Evolutionary conservation across 1,140 invertebrate genomes (phyloP), one percentile per base, ranked within the genome.

Genomic region (Pectinophora gossypiella): DNA sequence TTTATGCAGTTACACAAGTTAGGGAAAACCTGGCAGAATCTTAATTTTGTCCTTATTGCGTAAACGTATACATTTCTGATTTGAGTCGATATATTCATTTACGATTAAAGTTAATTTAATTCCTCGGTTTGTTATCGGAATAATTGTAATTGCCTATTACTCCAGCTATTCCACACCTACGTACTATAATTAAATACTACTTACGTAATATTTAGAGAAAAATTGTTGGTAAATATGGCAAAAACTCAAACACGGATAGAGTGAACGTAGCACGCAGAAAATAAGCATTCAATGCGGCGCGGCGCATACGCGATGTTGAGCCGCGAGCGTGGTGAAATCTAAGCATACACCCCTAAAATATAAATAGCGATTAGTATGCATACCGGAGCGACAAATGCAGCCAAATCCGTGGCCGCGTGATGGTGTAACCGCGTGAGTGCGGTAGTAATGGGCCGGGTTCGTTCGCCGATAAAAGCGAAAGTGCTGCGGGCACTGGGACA

Each of bases 381-480:
- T 82, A 60, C 70, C 80, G 61, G 49, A 48, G 59, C 70, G 59
- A 65, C 71, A 68, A 77, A 69, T 71, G 72, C 68, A 85, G 72
- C 78, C 77, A 84, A 85, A 85, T 75, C 62, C 66, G 64, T 65
- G 62, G 63, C 64, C 52, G 62, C 61, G 64, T 75, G 78, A 76
- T 86, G 81, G 77, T 85, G 77, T 79, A 85, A 86, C 76, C 63
- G 61, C 69, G 78, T 84, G 77, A 77, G 72, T 69, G 76, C 60
- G 73, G 74, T 86, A 83, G 76, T 77, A 86, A 86, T 83, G 74
- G 73, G 54, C 72, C 66, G 78, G 78, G 84, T 87, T 87, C 84
- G 80, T 84, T 87, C 78, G 76, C 81, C 80, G 72, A 78, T 73
- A 76, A 87, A 84, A 87, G 77, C 79, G 81, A 87, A 87, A 87